Conservation (phyloP, 2,888 invertebrate species). For the Zelleria hepariella region DNA sequence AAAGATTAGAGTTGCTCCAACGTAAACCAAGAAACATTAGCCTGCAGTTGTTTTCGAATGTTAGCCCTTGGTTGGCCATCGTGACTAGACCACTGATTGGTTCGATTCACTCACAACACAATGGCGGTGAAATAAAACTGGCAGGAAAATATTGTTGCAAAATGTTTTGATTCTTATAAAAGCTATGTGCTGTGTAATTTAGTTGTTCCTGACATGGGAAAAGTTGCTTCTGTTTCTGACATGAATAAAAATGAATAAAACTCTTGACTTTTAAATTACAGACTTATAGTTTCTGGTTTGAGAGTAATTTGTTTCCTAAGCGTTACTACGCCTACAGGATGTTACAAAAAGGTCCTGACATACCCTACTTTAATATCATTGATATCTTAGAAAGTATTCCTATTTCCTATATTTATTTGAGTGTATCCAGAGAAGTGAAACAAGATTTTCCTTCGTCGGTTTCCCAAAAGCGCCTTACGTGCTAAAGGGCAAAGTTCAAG, state of each 20-base stretch:
- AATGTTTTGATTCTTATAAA: background rate
- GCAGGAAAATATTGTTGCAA: background rate
- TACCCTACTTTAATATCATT: too few relatives aligned
- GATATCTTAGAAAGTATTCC: too few relatives aligned
- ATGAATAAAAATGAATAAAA: too few relatives aligned
- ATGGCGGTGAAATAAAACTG: background rate
- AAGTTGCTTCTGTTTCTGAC: too few relatives aligned
- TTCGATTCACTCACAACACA: background rate
- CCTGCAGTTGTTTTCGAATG: background rate
- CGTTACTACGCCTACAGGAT: too few relatives aligned
- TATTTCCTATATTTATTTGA: too few relatives aligned
- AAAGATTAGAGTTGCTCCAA: background rate
- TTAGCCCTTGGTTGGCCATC: background rate
- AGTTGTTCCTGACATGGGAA: background rate
- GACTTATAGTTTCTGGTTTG: too few relatives aligned
- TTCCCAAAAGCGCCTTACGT: background rate
- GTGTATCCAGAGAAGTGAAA: background rate
- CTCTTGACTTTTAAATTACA: too few relatives aligned
- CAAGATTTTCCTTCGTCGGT: too few relatives aligned
- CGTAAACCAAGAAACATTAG: background rate
- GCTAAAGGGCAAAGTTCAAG: background rate
- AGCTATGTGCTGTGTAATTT: background rate
- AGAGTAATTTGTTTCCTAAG: too few relatives aligned
- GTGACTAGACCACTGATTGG: background rate
- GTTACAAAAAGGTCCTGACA: too few relatives aligned